phyloP scores from a whole-genome alignment of 2,113 vertebrate species.

The Indicator maculatus region DNA sequence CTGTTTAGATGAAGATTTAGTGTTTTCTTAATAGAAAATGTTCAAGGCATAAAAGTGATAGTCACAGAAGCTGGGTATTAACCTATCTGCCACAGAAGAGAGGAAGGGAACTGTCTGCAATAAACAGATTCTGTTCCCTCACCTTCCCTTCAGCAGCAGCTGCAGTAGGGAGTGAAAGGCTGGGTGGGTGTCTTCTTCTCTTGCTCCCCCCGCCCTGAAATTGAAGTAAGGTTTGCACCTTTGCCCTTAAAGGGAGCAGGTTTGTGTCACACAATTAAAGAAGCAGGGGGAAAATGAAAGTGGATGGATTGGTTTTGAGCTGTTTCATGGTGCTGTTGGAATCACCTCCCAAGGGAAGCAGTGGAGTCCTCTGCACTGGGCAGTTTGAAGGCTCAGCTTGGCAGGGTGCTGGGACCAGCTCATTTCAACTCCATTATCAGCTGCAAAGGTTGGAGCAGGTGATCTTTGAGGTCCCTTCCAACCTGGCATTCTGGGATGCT shows the following conservation, averaged over 20 bases:
- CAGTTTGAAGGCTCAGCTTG: no score
- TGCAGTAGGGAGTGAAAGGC: not conserved
- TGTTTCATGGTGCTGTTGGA: not conserved
- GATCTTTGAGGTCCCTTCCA: no score
- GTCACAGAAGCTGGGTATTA: not conserved
- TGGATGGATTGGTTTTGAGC: not conserved
- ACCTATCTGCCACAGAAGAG: not conserved
- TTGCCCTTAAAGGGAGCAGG: not conserved
- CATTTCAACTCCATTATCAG: no score
- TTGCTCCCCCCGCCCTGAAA: rapidly evolving
- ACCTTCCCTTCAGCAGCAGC: not conserved
- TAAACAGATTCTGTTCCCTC: not conserved
- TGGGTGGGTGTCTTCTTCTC: no score
- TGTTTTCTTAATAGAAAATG: not conserved
- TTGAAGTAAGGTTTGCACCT: not conserved
- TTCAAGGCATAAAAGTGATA: not conserved
- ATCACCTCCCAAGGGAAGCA: no score
- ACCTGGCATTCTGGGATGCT: no score
- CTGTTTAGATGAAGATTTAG: not conserved
- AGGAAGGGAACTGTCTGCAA: not conserved
- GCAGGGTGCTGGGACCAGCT: no score
- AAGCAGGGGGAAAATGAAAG: not conserved
- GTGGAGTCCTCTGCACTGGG: no score
- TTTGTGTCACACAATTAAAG: not conserved
- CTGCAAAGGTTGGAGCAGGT: no score